phyloP scores from a whole-genome alignment of 2,797 vertebrate species.

The Myripristis jacobus region DNA sequence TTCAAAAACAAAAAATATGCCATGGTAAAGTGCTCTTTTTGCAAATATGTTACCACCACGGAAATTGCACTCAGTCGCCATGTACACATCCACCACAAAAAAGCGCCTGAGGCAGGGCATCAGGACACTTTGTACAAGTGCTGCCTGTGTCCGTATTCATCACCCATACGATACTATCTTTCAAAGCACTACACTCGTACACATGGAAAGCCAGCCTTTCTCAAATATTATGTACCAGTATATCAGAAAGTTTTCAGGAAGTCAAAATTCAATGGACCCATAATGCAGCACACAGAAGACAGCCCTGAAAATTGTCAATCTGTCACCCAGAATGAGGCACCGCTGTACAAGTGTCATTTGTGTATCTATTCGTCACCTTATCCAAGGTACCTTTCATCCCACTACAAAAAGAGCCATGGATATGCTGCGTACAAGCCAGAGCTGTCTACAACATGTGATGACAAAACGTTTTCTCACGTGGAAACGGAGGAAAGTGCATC shows the following conservation, averaged over 20 bases:
- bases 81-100: conserved; percentile 85
- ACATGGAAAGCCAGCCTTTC: conserved; percentile 89
- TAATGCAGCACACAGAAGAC: conserved; percentile 74
- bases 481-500: conserved; percentile 70
- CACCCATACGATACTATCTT: conserved; percentile 84
- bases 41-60: conserved; percentile 85
- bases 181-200: conserved; percentile 87
- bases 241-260: conserved; percentile 74
- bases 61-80: conserved; percentile 86
- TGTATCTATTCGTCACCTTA: conserved; percentile 47
- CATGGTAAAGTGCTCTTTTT: conserved; percentile 86
- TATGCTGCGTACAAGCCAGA: conserved; percentile 59
- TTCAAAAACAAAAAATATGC: conserved; percentile 82
- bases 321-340: rapidly evolving
- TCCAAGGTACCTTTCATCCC: conserved; percentile 57
- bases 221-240: conserved; percentile 84
- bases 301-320: conserved; percentile 34
- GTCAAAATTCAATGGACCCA: conserved; percentile 74
- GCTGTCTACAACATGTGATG: conserved; percentile 64
- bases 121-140: conserved; percentile 86
- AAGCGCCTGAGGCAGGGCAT: conserved; percentile 76
- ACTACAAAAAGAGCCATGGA: conserved; percentile 67
- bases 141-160: conserved; percentile 84
- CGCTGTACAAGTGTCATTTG: conserved; percentile 57
- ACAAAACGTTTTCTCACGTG: conserved; percentile 22